These are phyloP conservation scores for Scomber colias DNA, from an alignment of 2,113 vertebrate genomes.

Conservation along the genomic window DNA sequence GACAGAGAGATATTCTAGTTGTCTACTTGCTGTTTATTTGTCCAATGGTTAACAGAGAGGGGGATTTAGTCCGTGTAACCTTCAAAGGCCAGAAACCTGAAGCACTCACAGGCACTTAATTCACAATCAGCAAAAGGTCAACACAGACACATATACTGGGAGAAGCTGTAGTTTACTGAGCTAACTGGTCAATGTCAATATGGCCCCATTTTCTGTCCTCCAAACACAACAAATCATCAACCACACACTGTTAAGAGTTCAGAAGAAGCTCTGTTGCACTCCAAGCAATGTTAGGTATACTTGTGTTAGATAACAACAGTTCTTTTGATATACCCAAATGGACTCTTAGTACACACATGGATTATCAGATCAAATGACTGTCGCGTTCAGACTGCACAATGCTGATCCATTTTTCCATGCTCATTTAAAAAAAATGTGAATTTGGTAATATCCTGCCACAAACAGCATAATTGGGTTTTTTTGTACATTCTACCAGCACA, in stretches of 20 bases:
- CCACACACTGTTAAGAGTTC: background rate
- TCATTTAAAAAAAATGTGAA: background rate
- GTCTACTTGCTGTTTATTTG: slow-evolving; percentile 56
- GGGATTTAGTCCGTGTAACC: slow-evolving; percentile 56
- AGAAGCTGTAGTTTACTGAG: slow-evolving; percentile 46
- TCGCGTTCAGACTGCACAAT: background rate
- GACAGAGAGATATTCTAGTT: slow-evolving; percentile 16
- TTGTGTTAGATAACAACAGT: background rate
- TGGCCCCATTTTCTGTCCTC: slow-evolving; percentile 37
- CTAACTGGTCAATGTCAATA: slow-evolving; percentile 52
- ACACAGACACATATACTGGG: slow-evolving; percentile 46
- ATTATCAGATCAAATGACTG: background rate
- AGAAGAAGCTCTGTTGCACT: slow-evolving; percentile 27
- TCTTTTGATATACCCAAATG: background rate
- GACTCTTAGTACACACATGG: background rate
- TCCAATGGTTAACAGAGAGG: slow-evolving; percentile 44
- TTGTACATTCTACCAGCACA: too few species aligned
- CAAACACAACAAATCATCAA: slow-evolving; percentile 38
- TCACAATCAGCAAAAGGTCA: slow-evolving; percentile 79
- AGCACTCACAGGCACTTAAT: slow-evolving; percentile 66
- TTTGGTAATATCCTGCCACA: too few species aligned
- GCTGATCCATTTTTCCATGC: background rate
- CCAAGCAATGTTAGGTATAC: background rate
- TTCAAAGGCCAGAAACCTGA: slow-evolving; percentile 67
- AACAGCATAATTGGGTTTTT: too few species aligned